Conservation (phyloP, 1,140 invertebrate genomes). For the Caerostris darwini region DNA sequence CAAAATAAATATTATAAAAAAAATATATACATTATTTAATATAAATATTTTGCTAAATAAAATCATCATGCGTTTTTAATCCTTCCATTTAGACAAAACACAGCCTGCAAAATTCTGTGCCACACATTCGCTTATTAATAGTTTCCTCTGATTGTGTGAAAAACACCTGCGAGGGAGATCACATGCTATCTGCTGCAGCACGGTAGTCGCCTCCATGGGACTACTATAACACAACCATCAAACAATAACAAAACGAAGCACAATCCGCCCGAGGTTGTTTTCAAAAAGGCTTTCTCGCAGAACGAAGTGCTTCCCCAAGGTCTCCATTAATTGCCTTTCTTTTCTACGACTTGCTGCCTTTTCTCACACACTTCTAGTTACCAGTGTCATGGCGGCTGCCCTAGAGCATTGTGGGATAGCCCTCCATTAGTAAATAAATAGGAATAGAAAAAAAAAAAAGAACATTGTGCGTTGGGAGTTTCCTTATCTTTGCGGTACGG, state of each 20-base stretch:
- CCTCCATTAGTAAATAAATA: slow-evolving; percentile 73
- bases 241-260: slow-evolving; percentile 46
- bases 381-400: slow-evolving; percentile 71
- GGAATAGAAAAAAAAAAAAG: not conserved
- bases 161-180: slow-evolving; percentile 16
- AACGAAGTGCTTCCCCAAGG: slow-evolving; percentile 69
- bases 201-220: slow-evolving; percentile 12
- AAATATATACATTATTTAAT: too few species aligned
- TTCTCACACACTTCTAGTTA: slow-evolving; percentile 37
- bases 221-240: slow-evolving; percentile 46
- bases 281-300: slow-evolving; percentile 64
- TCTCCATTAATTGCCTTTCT: slow-evolving; percentile 68
- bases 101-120: not conserved
- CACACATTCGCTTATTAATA: not conserved
- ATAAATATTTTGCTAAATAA: too few species aligned
- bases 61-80: not conserved
- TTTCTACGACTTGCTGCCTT: slow-evolving; percentile 61
- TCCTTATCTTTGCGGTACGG: slow-evolving; percentile 61
- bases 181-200: not conserved
- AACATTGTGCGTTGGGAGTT: slow-evolving; percentile 50
- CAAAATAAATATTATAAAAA: too few species aligned
- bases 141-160: not conserved
- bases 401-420: slow-evolving; percentile 74
- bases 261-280: slow-evolving; percentile 67
- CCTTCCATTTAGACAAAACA: not conserved